phyloP scores from a whole-genome alignment of 2,888 invertebrate genomes.

The Diachrysia chrysitis region DNA sequence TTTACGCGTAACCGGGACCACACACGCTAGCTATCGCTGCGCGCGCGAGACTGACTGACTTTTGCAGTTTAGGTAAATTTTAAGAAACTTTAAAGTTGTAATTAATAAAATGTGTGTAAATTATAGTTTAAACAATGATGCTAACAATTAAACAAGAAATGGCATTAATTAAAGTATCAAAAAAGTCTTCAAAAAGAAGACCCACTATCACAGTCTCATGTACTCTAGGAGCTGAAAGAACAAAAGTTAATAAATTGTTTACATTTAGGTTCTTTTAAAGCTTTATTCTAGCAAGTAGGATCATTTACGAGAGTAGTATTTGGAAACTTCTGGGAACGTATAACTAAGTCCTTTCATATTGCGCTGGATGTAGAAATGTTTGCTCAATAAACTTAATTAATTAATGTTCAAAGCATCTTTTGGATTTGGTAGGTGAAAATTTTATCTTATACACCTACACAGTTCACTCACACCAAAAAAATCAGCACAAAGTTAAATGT shows the following conservation, averaged over 20 bases:
- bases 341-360: slow-evolving; percentile 40
- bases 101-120: no score
- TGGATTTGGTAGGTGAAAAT: neutral
- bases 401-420: neutral
- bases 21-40: no score
- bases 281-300: slow-evolving; percentile 32
- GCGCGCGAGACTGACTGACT: no score
- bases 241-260: slow-evolving; percentile 35
- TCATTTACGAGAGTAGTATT: slow-evolving; percentile 37
- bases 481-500: neutral
- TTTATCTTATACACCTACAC: neutral
- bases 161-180: no score
- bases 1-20: no score
- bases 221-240: slow-evolving; percentile 10
- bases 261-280: slow-evolving; percentile 54
- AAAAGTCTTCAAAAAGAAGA: no score
- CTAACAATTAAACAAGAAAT: no score
- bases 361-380: neutral
- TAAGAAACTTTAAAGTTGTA: no score
- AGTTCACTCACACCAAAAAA: neutral
- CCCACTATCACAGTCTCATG: no score
- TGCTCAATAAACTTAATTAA: neutral
- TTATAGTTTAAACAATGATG: no score
- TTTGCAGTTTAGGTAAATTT: no score
- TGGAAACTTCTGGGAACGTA: slow-evolving; percentile 31